Evolutionary conservation across 1,140 invertebrate species (phyloP), one percentile per base, ranked within the genome.

Genomic region (Micrasema longulum): DNA sequence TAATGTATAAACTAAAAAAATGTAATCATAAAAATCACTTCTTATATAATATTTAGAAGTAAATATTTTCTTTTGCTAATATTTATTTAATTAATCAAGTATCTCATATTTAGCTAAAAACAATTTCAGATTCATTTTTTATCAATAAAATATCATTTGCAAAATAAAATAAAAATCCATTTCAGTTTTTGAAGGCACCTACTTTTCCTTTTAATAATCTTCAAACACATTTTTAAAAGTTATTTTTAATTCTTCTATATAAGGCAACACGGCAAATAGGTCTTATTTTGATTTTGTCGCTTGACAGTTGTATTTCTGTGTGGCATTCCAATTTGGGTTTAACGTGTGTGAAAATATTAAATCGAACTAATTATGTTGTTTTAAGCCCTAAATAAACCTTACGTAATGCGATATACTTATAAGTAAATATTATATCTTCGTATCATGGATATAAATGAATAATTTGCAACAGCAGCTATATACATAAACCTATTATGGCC

Each of bases 251-350:
- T 20, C 20, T 23, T 63, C 60, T 23, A 63, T 45, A 63, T 63
- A 63, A 63, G 60, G 60, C 60, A 63, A 63, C 60, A 55, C 52
- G 6, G 16, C 11, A 38, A 36, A 18, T 38, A 38, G 55, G 31
- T 60, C 26, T 60, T 60, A 60, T 38, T 60, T 60, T 60, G 60
- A 47, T 63, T 63, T 63, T 63, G 20, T 63, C 41, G 43, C 43
- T 63, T 63, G 60, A 63, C 60, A 63, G 60, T 63, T 63, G 60
- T 9, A 47, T 22, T 63, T 63, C 41, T 60, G 60, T 63, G 60
- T 63, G 20, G 38, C 38, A 20, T 63, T 47, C 41, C 20, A 38
- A 18, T 60, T 63, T 63, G 38, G 20, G 60, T 45, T 62, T 0
- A 22, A 60, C 22, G 38, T 60, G 16, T 45, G 41, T 45, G 18